Conservation (phyloP, 2,113 vertebrate species). For the Brachyhypopomus gauderio region DNA sequence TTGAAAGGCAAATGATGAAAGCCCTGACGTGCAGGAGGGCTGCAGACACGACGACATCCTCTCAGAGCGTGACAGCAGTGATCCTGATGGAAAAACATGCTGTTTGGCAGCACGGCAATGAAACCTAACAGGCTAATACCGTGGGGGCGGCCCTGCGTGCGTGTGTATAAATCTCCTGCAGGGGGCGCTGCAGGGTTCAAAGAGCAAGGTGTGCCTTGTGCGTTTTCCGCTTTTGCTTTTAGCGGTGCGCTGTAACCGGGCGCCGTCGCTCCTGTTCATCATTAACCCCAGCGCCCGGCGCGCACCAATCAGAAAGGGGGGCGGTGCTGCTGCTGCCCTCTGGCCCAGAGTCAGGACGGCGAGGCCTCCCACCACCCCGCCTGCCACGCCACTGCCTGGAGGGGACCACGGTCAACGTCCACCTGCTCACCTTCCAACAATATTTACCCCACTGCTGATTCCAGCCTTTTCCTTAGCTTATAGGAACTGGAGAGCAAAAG, state of each 20-base stretch:
- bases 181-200: slow-evolving; percentile 49
- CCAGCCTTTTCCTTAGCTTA: slow-evolving; percentile 10
- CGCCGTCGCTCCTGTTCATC: slow-evolving; percentile 61
- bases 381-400: background rate
- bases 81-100: background rate
- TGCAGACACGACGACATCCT: background rate
- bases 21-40: slow-evolving; percentile 5
- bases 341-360: slow-evolving; percentile 36
- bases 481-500: background rate
- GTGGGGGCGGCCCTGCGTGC: background rate
- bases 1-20: slow-evolving; percentile 36
- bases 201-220: slow-evolving; percentile 51
- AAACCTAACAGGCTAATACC: background rate
- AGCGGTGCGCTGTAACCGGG: slow-evolving; percentile 63
- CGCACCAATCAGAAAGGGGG: slow-evolving; percentile 63
- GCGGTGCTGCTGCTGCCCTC: slow-evolving; percentile 61
- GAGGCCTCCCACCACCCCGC: slow-evolving; percentile 9
- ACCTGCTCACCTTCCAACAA: slow-evolving; percentile 42
- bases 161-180: background rate
- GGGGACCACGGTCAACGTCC: slow-evolving; percentile 64
- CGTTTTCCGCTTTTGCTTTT: slow-evolving; percentile 55
- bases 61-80: background rate
- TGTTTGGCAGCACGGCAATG: background rate
- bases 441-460: slow-evolving; percentile 44
- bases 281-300: slow-evolving; percentile 60